A percentile compares a stretch with the other conserved stretches of the same genome.
Conservation (phyloP, 2,888 invertebrate genomes). For the Thecocarcelia acutangulata region DNA sequence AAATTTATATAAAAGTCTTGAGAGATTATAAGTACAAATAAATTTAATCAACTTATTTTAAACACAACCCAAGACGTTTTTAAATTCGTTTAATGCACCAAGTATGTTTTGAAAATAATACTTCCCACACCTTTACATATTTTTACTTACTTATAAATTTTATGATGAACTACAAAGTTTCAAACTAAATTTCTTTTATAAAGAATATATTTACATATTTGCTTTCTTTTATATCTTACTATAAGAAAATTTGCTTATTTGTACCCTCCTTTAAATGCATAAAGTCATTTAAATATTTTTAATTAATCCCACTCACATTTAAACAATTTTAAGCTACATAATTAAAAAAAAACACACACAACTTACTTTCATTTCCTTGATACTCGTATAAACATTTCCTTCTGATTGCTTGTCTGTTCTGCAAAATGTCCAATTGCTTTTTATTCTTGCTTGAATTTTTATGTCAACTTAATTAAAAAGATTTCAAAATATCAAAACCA, state of each 20-base stretch:
- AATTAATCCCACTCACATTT: slow-evolving; percentile 43
- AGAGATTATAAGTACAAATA: slow-evolving; percentile 59
- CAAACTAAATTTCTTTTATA: slow-evolving; percentile 22
- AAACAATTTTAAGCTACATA: slow-evolving; percentile 24
- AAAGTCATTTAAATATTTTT: slow-evolving; percentile 14
- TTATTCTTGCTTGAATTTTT: slow-evolving; percentile 30
- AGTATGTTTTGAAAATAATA: slow-evolving; percentile 7
- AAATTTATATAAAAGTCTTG: slow-evolving; percentile 28
- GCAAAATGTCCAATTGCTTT: slow-evolving; percentile 13
- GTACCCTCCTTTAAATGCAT: neutral
- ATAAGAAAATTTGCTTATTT: slow-evolving; percentile 13
- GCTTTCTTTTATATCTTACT: slow-evolving; percentile 24
- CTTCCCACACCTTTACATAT: slow-evolving; percentile 25
- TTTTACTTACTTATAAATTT: neutral
- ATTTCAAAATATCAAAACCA: slow-evolving; percentile 18
- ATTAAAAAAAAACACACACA: neutral
- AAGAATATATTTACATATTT: neutral
- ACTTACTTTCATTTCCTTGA: slow-evolving; percentile 61
- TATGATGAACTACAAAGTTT: slow-evolving; percentile 16
- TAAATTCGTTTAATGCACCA: slow-evolving; percentile 16
- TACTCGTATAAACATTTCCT: slow-evolving; percentile 34
- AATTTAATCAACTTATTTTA: slow-evolving; percentile 3
- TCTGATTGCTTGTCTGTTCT: slow-evolving; percentile 37
- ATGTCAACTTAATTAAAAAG: slow-evolving; percentile 32
- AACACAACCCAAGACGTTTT: slow-evolving; percentile 14